Evolutionary conservation across 2,113 vertebrate genomes (phyloP), one percentile per base, ranked within the genome.

Genomic region (Meleagris gallopavo): DNA sequence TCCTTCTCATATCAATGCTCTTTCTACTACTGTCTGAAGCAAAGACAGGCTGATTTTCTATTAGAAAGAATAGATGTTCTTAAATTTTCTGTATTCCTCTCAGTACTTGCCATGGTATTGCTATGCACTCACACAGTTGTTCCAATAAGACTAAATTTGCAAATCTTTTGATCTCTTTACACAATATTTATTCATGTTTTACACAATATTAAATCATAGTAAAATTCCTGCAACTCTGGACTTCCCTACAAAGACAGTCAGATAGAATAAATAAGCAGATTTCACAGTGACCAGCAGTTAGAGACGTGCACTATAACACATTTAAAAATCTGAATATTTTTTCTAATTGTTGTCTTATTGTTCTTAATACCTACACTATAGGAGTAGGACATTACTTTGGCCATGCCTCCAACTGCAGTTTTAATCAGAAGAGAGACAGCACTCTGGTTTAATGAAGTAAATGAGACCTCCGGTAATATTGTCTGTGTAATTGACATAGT

Each of bases 401-500:
- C 95, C 94, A 92, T 90, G 85, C 91, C n/a, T 40, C 80, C 89
- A 95, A 86, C 69, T 70, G 36, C 29, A 77, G 77, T 81, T 97
- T 95, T 97, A 97, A 98, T 97, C 96, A 97, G 96, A 95, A 88
- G 86, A 93, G 74, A 58, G 72, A 36, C 72, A 93, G 82, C 34
- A 73, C 93, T 92, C 86, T 90, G 85, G 77, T 96, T 98, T 98
- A 98, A 98, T 98, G 97, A 97, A 95, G 97, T 97, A 97, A 98
- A 97, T 96, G 96, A 98, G 97, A 98, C 97, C 97, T 97, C 69
- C 1, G 83, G 97, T 98, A 98, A 97, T 97, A 97, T 97, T 74
- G 95, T 93, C 97, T 96, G 82, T 90, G 94, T 98, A 98, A 98
- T 98, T 98, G 98, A 97, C 97, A 97, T 90, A 97, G 97, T 97